phyloP scores from a whole-genome alignment of 1,140 invertebrate species.

The Brachionus paranguensis region DNA sequence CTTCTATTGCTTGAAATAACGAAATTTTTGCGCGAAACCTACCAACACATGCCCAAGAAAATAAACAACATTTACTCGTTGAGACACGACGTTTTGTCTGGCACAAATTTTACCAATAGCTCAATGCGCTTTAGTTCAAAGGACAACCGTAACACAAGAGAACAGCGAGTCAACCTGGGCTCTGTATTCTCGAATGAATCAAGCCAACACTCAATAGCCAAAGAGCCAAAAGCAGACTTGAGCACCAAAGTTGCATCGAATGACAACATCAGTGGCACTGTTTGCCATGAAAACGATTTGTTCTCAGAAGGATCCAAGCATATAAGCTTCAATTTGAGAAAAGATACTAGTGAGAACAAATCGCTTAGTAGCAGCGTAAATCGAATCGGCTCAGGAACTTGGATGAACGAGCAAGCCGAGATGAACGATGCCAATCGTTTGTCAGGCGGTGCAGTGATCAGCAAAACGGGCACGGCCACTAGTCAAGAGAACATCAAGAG shows the following conservation, averaged over 20 bases:
- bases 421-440: not conserved
- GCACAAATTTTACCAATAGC: slow-evolving; percentile 50
- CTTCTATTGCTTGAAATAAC: slow-evolving; percentile 91
- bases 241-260: not conserved
- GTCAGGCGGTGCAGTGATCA: not conserved
- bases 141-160: slow-evolving; percentile 46
- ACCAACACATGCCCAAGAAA: slow-evolving; percentile 62
- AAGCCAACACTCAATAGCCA: not conserved
- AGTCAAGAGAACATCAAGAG: slow-evolving; percentile 8
- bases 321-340: not conserved
- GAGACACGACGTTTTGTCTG: slow-evolving; percentile 40
- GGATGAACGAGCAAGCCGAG: not conserved
- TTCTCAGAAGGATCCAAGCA: not conserved
- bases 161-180: not conserved
- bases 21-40: slow-evolving; percentile 89
- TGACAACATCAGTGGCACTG: not conserved
- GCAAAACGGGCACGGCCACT: not conserved
- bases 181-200: slow-evolving; percentile 15
- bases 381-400: not conserved
- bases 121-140: slow-evolving; percentile 47
- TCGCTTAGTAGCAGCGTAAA: not conserved
- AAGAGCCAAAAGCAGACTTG: not conserved
- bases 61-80: slow-evolving; percentile 43
- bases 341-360: not conserved
- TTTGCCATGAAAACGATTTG: not conserved